Evolutionary conservation across 2,888 invertebrate genomes (phyloP).

Genomic region (Reticulitermes lucifugus): DNA sequence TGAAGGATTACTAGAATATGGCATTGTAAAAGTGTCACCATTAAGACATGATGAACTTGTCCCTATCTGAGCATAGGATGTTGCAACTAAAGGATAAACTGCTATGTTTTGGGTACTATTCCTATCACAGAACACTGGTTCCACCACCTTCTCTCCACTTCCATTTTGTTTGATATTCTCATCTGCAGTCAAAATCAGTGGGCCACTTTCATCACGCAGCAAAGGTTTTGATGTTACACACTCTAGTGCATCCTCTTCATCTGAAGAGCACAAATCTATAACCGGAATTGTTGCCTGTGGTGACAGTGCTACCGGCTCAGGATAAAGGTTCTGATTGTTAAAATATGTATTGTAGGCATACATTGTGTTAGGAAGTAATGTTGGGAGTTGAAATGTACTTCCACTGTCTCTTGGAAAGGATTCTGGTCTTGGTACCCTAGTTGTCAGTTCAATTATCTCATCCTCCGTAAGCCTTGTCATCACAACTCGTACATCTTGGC

Average conservation of each 20-base stretch:
- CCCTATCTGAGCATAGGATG: neutral
- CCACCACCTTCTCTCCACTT: neutral
- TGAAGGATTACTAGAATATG: neutral
- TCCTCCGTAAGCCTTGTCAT: neutral
- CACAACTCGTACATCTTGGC: neutral
- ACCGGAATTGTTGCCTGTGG: constrained; percentile 13
- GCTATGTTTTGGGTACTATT: neutral
- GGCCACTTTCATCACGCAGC: neutral
- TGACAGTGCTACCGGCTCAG: neutral
- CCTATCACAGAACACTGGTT: neutral
- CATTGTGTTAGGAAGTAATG: constrained; percentile 19
- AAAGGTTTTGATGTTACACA: neutral
- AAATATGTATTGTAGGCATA: constrained; percentile 4
- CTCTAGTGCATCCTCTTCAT: constrained; percentile 21
- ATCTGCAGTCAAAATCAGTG: neutral
- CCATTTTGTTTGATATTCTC: neutral
- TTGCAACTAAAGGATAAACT: neutral
- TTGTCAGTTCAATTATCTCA: neutral
- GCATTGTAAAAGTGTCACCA: neutral
- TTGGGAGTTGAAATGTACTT: neutral
- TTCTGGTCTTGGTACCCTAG: neutral
- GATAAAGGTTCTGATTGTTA: neutral
- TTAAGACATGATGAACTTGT: neutral
- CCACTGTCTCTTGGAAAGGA: neutral
- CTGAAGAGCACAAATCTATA: constrained; percentile 24